phyloP scores from a whole-genome alignment of 1,140 invertebrate genomes.

The Pectinophora gossypiella region DNA sequence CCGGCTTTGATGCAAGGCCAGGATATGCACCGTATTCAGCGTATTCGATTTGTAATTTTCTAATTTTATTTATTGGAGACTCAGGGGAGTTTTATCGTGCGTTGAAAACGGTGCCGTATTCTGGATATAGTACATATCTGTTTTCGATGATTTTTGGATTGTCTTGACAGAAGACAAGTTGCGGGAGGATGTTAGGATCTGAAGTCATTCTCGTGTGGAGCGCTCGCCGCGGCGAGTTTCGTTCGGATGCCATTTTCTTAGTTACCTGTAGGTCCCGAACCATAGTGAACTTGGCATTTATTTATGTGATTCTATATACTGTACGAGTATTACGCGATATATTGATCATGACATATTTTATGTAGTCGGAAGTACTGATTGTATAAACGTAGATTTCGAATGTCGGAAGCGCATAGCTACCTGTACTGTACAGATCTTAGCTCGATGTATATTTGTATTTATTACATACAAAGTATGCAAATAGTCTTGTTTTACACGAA shows the following conservation, averaged over 20 bases:
- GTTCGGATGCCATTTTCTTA: conserved; percentile 70
- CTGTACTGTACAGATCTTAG: conserved; percentile 59
- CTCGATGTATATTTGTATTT: conserved; percentile 61
- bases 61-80: conserved; percentile 21
- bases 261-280: conserved; percentile 69
- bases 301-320: conserved; percentile 68
- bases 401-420: conserved; percentile 33
- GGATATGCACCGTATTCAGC: conserved; percentile 38
- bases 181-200: conserved; percentile 23
- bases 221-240: conserved; percentile 26
- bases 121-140: conserved; percentile 59
- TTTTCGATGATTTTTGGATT: conserved; percentile 51
- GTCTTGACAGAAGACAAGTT: not conserved
- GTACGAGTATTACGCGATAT: conserved; percentile 60
- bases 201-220: conserved; percentile 22
- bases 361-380: conserved; percentile 48
- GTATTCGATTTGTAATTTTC: conserved; percentile 25
- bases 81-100: conserved; percentile 20
- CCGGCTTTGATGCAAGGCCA: conserved; percentile 23
- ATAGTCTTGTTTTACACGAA: conserved; percentile 53
- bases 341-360: conserved; percentile 63
- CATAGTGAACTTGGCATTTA: conserved; percentile 72
- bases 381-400: conserved; percentile 46
- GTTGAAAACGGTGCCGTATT: conserved; percentile 38
- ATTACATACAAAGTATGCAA: conserved; percentile 44